Evolutionary conservation across 2,113 vertebrate species (phyloP).

Genomic region (Dunckerocampus dactyliophorus): DNA sequence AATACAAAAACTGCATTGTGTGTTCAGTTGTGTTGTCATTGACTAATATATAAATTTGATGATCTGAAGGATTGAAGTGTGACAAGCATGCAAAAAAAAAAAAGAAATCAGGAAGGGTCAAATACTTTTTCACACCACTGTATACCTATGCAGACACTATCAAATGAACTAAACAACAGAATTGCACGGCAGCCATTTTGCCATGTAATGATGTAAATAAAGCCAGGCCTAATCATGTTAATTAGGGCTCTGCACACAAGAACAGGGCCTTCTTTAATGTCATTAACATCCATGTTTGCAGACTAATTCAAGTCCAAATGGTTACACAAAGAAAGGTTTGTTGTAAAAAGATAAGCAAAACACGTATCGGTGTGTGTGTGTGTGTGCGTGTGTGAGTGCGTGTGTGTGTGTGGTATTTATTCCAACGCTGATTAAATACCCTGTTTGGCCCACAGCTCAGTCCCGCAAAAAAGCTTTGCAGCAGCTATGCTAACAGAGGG

Average conservation of each 20-base stretch:
- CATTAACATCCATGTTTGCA: neutral
- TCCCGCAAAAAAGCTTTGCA: slow-evolving; percentile 24
- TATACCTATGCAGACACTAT: neutral
- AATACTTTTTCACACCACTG: no score
- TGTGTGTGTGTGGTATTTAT: slow-evolving; percentile 6
- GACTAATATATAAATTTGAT: no score
- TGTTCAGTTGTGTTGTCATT: no score
- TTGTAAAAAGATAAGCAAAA: slow-evolving; percentile 7
- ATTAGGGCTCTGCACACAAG: neutral
- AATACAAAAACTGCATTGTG: no score
- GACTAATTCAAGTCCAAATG: neutral
- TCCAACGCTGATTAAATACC: neutral
- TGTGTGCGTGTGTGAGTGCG: neutral
- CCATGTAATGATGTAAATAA: neutral
- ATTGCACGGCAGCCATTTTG: neutral
- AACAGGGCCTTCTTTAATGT: slow-evolving; percentile 1
- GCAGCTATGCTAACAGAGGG: slow-evolving; percentile 13
- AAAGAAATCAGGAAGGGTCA: no score
- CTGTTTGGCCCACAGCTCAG: slow-evolving; percentile 22
- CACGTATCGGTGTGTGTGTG: slow-evolving; percentile 4
- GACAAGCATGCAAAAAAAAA: no score
- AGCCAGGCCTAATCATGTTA: neutral
- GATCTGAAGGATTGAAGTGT: no score
- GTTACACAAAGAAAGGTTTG: neutral
- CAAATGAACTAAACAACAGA: neutral